phyloP scores from a whole-genome alignment of 2,113 vertebrate genomes.

The Pseudopodoces humilis region DNA sequence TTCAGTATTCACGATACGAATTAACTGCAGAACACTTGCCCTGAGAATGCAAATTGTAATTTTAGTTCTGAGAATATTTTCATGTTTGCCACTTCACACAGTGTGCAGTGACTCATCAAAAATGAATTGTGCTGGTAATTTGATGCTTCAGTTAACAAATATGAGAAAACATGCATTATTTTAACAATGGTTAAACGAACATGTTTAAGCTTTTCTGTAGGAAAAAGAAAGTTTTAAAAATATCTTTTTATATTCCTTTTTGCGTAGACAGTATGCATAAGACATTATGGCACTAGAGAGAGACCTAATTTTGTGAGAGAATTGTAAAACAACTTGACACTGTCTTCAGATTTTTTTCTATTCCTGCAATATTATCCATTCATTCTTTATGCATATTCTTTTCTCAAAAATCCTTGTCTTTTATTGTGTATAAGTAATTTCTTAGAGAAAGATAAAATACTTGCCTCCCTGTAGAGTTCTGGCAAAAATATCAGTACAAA shows the following conservation, averaged over 20 bases:
- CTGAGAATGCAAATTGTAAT: not conserved
- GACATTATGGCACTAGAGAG: not conserved
- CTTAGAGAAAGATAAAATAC: not conserved
- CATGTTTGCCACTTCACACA: not conserved
- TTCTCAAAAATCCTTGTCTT: not conserved
- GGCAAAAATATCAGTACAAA: not conserved
- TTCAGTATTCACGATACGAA: not conserved
- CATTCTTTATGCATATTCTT: not conserved
- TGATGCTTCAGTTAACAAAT: not conserved
- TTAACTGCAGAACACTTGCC: not conserved
- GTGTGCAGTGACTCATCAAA: conserved; percentile 36
- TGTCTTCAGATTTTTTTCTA: not conserved
- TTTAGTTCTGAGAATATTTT: not conserved
- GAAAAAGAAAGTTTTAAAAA: not conserved
- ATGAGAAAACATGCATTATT: not conserved
- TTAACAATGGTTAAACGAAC: not conserved
- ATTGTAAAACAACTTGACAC: not conserved
- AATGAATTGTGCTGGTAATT: conserved; percentile 18
- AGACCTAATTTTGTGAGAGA: not conserved
- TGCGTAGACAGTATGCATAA: not conserved
- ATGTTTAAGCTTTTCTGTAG: not conserved
- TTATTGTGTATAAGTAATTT: not conserved
- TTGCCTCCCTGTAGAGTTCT: not conserved
- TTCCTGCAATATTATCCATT: not conserved
- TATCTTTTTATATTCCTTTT: not conserved